These are phyloP conservation scores for Cyprinodon variegatus DNA, from an alignment of 2,113 vertebrate species.

Conservation along the genomic window DNA sequence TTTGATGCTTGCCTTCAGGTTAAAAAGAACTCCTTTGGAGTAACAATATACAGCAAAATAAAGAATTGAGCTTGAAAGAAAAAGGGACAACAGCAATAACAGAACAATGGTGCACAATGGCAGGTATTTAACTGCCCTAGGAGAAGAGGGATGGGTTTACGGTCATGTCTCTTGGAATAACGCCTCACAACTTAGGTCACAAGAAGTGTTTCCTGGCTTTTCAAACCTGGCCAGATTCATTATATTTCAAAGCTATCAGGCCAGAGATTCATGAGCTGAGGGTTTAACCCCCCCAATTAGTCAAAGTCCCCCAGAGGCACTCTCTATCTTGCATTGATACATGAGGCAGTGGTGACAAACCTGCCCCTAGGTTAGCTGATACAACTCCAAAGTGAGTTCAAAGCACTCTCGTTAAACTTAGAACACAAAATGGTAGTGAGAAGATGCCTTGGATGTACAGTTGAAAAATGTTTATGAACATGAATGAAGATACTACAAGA, in stretches of 20 bases:
- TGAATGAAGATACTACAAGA: constrained; percentile 43
- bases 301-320: constrained; percentile 80
- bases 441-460: constrained; percentile 46
- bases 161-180: constrained; percentile 73
- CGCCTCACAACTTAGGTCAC: constrained; percentile 71
- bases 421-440: constrained; percentile 72
- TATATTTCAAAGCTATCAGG: constrained; percentile 77
- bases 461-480: constrained; percentile 56
- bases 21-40: constrained; percentile 76
- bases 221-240: constrained; percentile 76
- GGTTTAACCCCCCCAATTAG: constrained; percentile 81
- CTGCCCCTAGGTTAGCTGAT: constrained; percentile 72
- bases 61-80: constrained; percentile 82
- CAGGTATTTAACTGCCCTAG: constrained; percentile 80
- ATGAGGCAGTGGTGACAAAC: constrained; percentile 76
- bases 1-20: constrained; percentile 82
- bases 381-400: constrained; percentile 80
- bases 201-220: constrained; percentile 78
- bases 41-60: constrained; percentile 87
- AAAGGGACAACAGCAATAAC: constrained; percentile 84
- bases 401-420: constrained; percentile 81
- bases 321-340: constrained; percentile 77
- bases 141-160: constrained; percentile 83
- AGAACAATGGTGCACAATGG: constrained; percentile 82
- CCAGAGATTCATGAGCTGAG: constrained; percentile 75